Evolutionary conservation across 1,140 invertebrate species (phyloP).

Genomic region (Laodelphax striatellus): DNA sequence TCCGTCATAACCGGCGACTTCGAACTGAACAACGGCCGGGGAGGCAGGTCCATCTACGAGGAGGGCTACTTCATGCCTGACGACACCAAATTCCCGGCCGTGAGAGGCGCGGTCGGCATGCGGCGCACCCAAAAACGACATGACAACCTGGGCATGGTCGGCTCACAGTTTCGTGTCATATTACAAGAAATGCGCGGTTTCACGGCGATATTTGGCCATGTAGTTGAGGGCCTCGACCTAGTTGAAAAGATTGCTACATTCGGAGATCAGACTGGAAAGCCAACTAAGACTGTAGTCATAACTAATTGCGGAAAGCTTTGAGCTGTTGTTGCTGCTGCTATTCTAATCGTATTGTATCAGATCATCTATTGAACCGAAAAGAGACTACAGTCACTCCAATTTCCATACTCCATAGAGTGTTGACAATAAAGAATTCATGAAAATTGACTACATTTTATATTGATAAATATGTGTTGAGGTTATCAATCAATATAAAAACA

Average conservation of each 20-base stretch:
- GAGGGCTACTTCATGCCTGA: constrained; percentile 70
- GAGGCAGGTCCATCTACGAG: constrained; percentile 63
- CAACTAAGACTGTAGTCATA: constrained; percentile 60
- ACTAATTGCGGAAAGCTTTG: constrained; percentile 61
- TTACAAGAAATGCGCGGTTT: constrained; percentile 69
- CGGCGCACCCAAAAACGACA: constrained; percentile 66
- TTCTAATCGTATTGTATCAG: too few species aligned
- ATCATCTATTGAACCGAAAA: too few species aligned
- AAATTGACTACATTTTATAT: too few species aligned
- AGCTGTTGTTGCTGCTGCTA: constrained; percentile 3
- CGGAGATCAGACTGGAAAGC: constrained; percentile 63
- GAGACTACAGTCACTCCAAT: too few species aligned
- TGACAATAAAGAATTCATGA: too few species aligned
- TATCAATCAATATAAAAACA: too few species aligned
- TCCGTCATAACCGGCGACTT: constrained; percentile 48
- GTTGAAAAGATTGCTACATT: constrained; percentile 67
- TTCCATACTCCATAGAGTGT: too few species aligned
- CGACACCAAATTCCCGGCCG: constrained; percentile 62
- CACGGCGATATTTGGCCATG: constrained; percentile 71
- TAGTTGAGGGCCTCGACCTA: constrained; percentile 67
- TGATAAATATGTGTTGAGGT: too few species aligned
- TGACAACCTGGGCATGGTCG: constrained; percentile 67
- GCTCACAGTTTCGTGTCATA: constrained; percentile 72
- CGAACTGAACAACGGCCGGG: constrained; percentile 67
- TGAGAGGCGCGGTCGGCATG: constrained; percentile 70